Percentiles rank a stretch among this genome's conserved stretches.
Evolutionary conservation across 1,140 invertebrate species (phyloP).

Genomic region (Agrypnia vestita): DNA sequence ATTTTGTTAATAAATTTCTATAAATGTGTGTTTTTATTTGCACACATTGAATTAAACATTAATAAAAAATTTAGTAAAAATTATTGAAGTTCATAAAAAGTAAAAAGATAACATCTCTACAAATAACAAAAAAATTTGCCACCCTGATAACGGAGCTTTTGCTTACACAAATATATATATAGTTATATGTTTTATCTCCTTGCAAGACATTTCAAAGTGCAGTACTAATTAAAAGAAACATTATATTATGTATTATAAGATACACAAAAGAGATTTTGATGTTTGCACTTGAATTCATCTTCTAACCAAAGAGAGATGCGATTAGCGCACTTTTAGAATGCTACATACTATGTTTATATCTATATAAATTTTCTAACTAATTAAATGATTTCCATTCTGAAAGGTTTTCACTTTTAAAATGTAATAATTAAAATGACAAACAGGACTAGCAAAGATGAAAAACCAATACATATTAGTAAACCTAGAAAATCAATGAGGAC

Average conservation of each 20-base stretch:
- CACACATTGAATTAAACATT: not conserved
- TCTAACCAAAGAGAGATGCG: not conserved
- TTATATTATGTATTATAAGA: too few species aligned
- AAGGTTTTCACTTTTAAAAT: not conserved
- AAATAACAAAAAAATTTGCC: constrained; percentile 13
- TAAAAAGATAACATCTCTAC: not conserved
- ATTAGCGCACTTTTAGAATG: not conserved
- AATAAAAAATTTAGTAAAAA: constrained; percentile 16
- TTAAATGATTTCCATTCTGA: constrained; percentile 11
- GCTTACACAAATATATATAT: not conserved
- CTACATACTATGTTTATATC: not conserved
- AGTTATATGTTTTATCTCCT: too few species aligned
- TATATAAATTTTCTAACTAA: not conserved
- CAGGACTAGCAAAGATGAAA: too few species aligned
- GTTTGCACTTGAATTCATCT: constrained; percentile 8
- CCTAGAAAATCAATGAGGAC: too few species aligned
- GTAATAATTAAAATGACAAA: too few species aligned
- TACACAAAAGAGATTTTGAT: not conserved
- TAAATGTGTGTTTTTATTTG: too few species aligned
- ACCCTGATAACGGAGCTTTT: constrained; percentile 12
- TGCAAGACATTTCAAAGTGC: too few species aligned
- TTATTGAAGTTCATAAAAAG: not conserved
- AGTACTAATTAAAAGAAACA: too few species aligned
- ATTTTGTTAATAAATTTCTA: too few species aligned
- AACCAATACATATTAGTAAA: too few species aligned